Conservation (phyloP, 1,140 invertebrate genomes). For the Drosophila simulans region DNA sequence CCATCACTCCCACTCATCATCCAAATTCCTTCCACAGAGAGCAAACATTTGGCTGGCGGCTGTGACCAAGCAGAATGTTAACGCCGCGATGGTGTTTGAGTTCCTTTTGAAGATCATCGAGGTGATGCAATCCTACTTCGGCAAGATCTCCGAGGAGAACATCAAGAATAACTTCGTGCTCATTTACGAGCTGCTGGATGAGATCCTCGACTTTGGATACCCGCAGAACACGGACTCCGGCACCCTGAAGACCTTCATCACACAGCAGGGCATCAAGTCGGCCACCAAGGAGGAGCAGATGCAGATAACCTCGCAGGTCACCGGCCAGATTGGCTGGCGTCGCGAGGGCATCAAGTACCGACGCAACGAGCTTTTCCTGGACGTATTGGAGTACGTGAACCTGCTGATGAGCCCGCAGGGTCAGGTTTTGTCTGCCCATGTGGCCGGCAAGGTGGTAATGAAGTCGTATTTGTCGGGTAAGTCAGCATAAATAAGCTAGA, state of each 20-base stretch:
- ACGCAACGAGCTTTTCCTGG: conserved; percentile 99
- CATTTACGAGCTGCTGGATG: conserved; percentile 99
- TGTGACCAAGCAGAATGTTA: conserved; percentile 99
- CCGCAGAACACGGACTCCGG: conserved; percentile 99
- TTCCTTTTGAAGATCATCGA: conserved; percentile 99
- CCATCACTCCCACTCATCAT: not conserved
- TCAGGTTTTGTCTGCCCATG: conserved; percentile 99
- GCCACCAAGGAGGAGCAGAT: conserved; percentile 99
- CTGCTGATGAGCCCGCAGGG: conserved; percentile 99
- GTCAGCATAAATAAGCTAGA: not conserved
- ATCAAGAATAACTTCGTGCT: conserved; percentile 99
- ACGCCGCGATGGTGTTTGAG: conserved; percentile 99
- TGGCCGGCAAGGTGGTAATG: conserved; percentile 99
- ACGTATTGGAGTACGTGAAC: conserved; percentile 99
- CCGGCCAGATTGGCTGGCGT: conserved; percentile 99
- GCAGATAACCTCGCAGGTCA: conserved; percentile 99
- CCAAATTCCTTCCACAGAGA: conserved; percentile 85
- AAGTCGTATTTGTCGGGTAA: conserved; percentile 97
- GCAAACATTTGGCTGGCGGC: conserved; percentile 99
- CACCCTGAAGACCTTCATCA: conserved; percentile 99
- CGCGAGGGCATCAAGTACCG: conserved; percentile 99
- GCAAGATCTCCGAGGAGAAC: conserved; percentile 99
- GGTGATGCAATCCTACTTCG: conserved; percentile 99
- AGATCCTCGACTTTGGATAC: conserved; percentile 99
- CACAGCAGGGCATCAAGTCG: conserved; percentile 99